Evolutionary conservation across 1,140 invertebrate genomes (phyloP), one percentile per base, ranked within the genome.

Genomic region (Pogonomyrmex barbatus): DNA sequence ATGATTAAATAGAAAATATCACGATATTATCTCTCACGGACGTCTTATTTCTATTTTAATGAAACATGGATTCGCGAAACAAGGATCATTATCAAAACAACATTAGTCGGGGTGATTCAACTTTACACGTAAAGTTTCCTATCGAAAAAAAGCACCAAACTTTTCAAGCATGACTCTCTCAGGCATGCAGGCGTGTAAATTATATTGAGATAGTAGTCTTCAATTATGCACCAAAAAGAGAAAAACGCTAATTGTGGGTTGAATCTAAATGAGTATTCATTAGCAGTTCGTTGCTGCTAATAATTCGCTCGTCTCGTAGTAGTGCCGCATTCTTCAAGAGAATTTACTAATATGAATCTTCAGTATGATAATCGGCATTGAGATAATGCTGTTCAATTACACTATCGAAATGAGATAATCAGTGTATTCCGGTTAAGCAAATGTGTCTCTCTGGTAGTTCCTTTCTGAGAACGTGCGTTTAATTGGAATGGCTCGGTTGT

Each of bases 381-480:
- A 75, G 42, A 83, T 83, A 83, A 45, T 56, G 68, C 79, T 83
- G 79, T 75, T 73, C 79, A 83, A 83, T 83, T 83, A 83, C 79
- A 73, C 79, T 83, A 83, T 83, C 71, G 68, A 83, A 83, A 83
- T 73, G 54, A 75, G 79, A 83, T 83, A 83, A 83, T 45, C 79
- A 42, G 67, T 45, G 79, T 83, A 47, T 83, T 73, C 68, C 68
- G 79, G 67, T 83, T 83, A 82, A 82, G 70, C 73, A 73, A 83
- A 30, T 71, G 79, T 71, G 79, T 71, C 79, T 54, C 33, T n/a
- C 52, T 24, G 68, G 4, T 82, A 47, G 39, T 70, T 56, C 47
- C 39, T 71, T 82, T 82, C 67, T 54, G 67, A 82, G 79, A 71
- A 82, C 39, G 56, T 58, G 52, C 79, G 42, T 83, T 83, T 83